phyloP scores from a whole-genome alignment of 2,113 vertebrate genomes.

The Ceratotherium simum region DNA sequence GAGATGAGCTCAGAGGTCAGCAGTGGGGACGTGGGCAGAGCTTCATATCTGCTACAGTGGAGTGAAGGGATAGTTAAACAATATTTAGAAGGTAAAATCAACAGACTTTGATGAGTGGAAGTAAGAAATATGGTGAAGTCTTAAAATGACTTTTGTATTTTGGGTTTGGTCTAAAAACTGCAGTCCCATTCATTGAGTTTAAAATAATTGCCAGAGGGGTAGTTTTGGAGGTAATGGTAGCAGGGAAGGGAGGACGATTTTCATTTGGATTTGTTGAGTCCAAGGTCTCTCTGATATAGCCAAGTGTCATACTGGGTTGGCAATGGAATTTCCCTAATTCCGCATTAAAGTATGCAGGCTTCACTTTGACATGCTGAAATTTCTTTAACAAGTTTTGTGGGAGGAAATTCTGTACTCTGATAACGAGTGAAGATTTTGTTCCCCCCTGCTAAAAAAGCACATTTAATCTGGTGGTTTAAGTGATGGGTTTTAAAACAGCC shows the following conservation, averaged over 20 bases:
- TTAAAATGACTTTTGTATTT: neutral
- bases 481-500: conserved; percentile 39
- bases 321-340: conserved; percentile 2
- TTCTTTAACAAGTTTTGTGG: conserved; percentile 6
- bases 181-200: neutral
- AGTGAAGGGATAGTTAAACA: neutral
- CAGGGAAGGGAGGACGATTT: neutral
- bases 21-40: neutral
- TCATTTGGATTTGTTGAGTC: neutral
- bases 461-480: conserved; percentile 25
- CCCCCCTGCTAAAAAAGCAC: neutral
- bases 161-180: neutral
- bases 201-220: neutral
- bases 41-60: neutral
- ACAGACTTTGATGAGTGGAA: neutral
- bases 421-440: neutral
- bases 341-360: neutral
- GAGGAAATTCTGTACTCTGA: neutral
- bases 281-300: neutral
- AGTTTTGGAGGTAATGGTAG: neutral
- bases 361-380: conserved; percentile 22
- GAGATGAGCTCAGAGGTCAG: neutral
- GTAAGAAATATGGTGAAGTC: neutral
- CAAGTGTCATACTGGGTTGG: neutral
- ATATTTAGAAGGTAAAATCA: neutral